Evolutionary conservation across 2,888 invertebrate genomes (phyloP), one percentile per base, ranked within the genome.

Genomic region (Carabus problematicus): DNA sequence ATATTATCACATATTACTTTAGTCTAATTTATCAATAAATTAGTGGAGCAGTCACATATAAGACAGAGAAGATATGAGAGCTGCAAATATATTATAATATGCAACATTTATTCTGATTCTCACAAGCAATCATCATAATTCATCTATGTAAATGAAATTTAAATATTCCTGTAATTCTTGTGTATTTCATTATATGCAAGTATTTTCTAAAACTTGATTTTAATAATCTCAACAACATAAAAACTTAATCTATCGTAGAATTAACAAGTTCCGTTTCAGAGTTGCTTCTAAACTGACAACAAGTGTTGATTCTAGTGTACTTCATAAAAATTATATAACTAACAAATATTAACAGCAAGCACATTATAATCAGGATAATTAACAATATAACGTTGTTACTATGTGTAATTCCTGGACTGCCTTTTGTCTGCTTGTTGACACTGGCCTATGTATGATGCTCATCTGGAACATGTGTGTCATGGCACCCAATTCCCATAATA

Each of bases 191-290:
- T n/a, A 42, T n/a, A n/a, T n/a, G n/a, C n/a, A n/a, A n/a, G n/a
- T n/a, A n/a, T n/a, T n/a, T n/a, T n/a, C n/a, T n/a, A n/a, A n/a
- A n/a, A n/a, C n/a, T n/a, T n/a, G n/a, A n/a, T n/a, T n/a, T n/a
- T n/a, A n/a, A n/a, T n/a, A n/a, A n/a, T n/a, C n/a, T n/a, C n/a
- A n/a, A n/a, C n/a, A 12, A 45, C 7, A 14, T 16, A 52, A 16
- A 55, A 18, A 56, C 19, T 39, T 56, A 56, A 39, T 56, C 39
- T 11, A 56, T 11, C 1, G 39, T n/a, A 45, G 69, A 39, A 61
- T 61, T 60, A 8, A 69, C 47, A 62, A 69, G 69, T 54, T 69
- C 55, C 62, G 62, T 62, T 62, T 69, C 69, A 45, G 69, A 69
- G 29, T 61, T 54, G 16, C 54, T 40, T 11, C 60, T 60, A 16